Evolutionary conservation across 2,888 invertebrate genomes (phyloP).

Genomic region (Thyatira batis): DNA sequence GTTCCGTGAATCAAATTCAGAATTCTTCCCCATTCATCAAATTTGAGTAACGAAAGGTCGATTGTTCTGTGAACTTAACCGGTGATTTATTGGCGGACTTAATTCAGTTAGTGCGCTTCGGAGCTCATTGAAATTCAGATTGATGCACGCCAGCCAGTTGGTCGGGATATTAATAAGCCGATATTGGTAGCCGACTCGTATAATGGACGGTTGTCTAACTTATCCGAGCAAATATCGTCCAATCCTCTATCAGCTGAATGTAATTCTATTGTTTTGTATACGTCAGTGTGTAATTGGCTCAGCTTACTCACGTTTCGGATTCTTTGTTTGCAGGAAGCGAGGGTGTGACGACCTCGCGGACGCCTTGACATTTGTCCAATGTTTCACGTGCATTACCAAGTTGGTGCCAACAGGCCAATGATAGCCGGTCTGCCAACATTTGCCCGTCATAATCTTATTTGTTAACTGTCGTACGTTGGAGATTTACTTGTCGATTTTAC

Average conservation of each 20-base stretch:
- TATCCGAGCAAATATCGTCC: background rate
- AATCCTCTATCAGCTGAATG: background rate
- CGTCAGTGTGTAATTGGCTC: conserved; percentile 21
- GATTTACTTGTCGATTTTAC: conserved; percentile 3
- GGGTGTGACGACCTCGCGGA: conserved; percentile 44
- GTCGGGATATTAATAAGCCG: background rate
- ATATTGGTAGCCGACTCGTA: background rate
- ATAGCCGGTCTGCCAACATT: background rate
- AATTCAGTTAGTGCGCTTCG: background rate
- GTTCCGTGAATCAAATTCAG: background rate
- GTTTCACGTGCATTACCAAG: conserved; percentile 19
- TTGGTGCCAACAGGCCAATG: conserved; percentile 17
- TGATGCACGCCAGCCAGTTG: background rate
- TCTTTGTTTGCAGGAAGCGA: conserved; percentile 42
- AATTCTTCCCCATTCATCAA: too few relatives aligned
- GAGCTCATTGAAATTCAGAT: background rate
- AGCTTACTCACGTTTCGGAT: conserved; percentile 24
- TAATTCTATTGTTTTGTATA: conserved; percentile 21
- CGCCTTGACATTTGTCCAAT: conserved; percentile 49
- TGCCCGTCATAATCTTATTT: conserved; percentile 9
- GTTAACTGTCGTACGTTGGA: conserved; percentile 11
- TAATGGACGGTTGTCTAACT: background rate
- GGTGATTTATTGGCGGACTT: background rate
- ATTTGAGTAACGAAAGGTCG: background rate
- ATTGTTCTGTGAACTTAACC: background rate